These are phyloP conservation scores for Ceratoteleas bidentatus DNA, from an alignment of 1,140 invertebrate species.

Conservation along the genomic window DNA sequence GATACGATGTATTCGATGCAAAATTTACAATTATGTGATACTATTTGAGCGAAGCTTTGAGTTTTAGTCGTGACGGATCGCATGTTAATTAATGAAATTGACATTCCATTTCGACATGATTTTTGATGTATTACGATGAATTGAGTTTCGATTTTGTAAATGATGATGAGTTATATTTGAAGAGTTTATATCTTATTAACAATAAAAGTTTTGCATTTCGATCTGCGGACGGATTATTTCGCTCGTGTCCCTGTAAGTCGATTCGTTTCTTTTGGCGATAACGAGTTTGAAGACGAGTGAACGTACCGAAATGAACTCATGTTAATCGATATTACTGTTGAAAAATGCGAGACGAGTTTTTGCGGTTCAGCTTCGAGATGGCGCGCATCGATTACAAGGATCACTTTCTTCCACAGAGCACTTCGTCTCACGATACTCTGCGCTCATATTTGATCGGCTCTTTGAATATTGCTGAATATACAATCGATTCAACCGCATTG, in stretches of 20 bases:
- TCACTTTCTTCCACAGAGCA: conserved; percentile 28
- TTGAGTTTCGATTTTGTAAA: conserved; percentile 30
- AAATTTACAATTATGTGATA: background rate
- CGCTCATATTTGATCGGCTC: background rate
- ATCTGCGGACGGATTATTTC: background rate
- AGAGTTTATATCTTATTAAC: conserved; percentile 24
- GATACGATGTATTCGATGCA: background rate
- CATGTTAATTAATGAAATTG: conserved; percentile 47
- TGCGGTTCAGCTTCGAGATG: conserved; percentile 27
- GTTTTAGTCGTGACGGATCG: conserved; percentile 51
- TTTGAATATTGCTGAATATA: too few relatives aligned
- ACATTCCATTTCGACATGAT: conserved; percentile 29
- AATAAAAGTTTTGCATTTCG: conserved; percentile 24
- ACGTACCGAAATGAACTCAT: conserved; percentile 3
- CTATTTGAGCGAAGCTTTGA: background rate
- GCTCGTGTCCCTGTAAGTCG: background rate
- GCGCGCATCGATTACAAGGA: conserved; percentile 27
- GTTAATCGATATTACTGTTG: conserved; percentile 21
- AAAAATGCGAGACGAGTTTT: conserved; percentile 31
- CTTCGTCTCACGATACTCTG: conserved; percentile 13
- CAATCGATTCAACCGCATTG: too few relatives aligned
- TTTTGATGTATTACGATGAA: conserved; percentile 24
- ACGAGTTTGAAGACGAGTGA: background rate
- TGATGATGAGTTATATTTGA: conserved; percentile 13
- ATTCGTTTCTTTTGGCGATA: background rate